Percentiles rank a stretch among this genome's conserved stretches.
These are phyloP conservation scores for Folsomia candida DNA, from an alignment of 2,888 invertebrate genomes.

Conservation along the genomic window DNA sequence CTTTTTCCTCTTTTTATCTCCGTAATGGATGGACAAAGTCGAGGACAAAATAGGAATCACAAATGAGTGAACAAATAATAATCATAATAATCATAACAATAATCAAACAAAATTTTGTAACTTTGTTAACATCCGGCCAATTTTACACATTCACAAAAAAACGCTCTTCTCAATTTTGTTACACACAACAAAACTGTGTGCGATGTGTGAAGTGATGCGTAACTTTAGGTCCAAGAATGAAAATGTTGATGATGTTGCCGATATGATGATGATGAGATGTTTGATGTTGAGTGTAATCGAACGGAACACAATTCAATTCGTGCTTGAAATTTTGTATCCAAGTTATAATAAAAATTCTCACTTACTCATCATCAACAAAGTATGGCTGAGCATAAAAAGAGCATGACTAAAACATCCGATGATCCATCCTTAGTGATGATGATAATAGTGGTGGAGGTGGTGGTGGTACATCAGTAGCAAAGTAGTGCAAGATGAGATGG, in stretches of 20 bases:
- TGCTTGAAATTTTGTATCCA: not conserved
- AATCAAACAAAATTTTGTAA: not conserved
- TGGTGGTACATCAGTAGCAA: too few relatives aligned
- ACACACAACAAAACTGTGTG: too few relatives aligned
- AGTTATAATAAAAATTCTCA: slow-evolving; percentile 3
- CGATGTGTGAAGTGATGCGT: not conserved
- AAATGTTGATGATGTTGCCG: not conserved
- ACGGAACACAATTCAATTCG: not conserved
- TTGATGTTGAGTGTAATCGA: not conserved
- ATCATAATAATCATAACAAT: not conserved
- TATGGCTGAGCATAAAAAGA: slow-evolving; percentile 3
- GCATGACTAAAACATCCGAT: slow-evolving; percentile 3
- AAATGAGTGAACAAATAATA: slow-evolving; percentile 3
- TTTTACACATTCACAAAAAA: not conserved
- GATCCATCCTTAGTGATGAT: not conserved
- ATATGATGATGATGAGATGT: not conserved
- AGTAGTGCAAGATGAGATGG: too few relatives aligned
- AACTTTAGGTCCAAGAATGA: not conserved
- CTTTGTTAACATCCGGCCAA: not conserved
- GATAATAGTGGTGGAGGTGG: too few relatives aligned
- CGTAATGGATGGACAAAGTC: too few relatives aligned
- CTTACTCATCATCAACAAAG: not conserved
- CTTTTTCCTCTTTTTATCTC: too few relatives aligned
- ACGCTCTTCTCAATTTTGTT: not conserved
- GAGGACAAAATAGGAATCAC: slow-evolving; percentile 5